Evolutionary conservation across 35 echinoderm and acorn worm species (phyloP), one percentile per base, ranked within the genome.

Genomic region (Strongylocentrotus purpuratus): DNA sequence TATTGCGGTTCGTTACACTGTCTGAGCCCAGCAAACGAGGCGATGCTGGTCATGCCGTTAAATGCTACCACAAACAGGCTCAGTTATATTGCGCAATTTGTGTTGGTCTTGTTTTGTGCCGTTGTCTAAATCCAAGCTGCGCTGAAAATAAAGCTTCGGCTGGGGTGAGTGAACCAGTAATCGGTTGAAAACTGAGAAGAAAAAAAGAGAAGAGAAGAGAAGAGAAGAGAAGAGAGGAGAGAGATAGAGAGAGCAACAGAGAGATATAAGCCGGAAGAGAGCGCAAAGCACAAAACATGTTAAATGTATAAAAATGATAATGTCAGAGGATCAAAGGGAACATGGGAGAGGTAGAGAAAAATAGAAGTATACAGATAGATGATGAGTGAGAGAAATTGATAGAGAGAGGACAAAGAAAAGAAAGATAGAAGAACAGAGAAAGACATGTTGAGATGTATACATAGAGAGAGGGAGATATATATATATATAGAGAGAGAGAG

Each of bases 71-170:
- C 45, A 89, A 89, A 89, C 87, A 89, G 45, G 87, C 20, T 89
- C 87, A 89, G 87, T 46, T 31, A 89, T 89, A 89, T 89, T 46
- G 45, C 87, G n/a, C 65, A 78, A 78, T 78, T 78, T 78, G 65
- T 78, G 65, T 78, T 78, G 22, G 65, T 78, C 65, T 31, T 78
- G 65, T 78, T 78, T 78, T 78, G 65, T 22, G 33, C 33, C 45
- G 87, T 46, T 89, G 32, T 89, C 87, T 89, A 89, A 89, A 89
- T 89, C 87, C 87, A 15, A 33, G 87, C 33, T n/a, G 87, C 31
- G 65, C 20, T 78, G 65, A 78, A 78, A n/a, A 78, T 22, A 22
- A 78, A 78, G 65, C 65, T 78, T 78, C 8, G 65, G 28, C 25
- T 28, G 65, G 65, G 65, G 65, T 78, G 65, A 78, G 65, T 78